Base-by-base conservation (phyloP, 2,113 vertebrate species). In the Alligator mississippiensis region DNA sequence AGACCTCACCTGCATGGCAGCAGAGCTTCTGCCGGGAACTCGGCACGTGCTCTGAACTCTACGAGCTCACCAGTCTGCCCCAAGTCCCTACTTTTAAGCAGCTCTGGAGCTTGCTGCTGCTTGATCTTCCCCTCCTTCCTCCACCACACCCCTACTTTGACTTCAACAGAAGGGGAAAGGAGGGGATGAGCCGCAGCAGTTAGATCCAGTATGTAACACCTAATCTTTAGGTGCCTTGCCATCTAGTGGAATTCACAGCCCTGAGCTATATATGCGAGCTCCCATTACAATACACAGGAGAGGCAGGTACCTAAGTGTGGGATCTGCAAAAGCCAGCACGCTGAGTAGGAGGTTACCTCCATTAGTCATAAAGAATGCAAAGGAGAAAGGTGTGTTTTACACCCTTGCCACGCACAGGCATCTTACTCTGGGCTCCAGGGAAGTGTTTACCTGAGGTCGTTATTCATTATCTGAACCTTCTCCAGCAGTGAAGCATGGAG, bases 401-500 rank as follows among this genome's bases (percentile, higher is more conserved):
- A 22, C 18, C 12, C 47, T 82, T 58, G 89, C 21, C 61, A 95
- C 75, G 89, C 9, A 30, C 58, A 84, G 8, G 1, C 58, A 5
- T 63, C 95, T 55, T 47, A 60, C 22, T 3, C 80, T 25, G 2
- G 25, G 4, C 8, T 79, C 66, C 59, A 25, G 24, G 18, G 4
- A 87, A 14, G 12, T 1, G 24, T 2, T 47, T 72, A 9, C 75
- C 16, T 63, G 22, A 66, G 5, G 79, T 4, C 2, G 58, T 38
- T 9, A 57, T 8, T 88, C 13, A 3, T 47, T 47, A 47, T 58
- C 87, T 68, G 30, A 91, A 88, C 85, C 10, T 5, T 54, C n/a
- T 0, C 0, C 25, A 76, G 14, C 6, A 15, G 54, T 3, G 57
- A 13, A 30, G 3, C 7, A 81, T 47, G 47, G 47, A 47, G 47